A percentile compares a stretch with the other conserved stretches of the same genome.
Evolutionary conservation across 2,888 invertebrate species (phyloP).

Genomic region (Noctua janthe): DNA sequence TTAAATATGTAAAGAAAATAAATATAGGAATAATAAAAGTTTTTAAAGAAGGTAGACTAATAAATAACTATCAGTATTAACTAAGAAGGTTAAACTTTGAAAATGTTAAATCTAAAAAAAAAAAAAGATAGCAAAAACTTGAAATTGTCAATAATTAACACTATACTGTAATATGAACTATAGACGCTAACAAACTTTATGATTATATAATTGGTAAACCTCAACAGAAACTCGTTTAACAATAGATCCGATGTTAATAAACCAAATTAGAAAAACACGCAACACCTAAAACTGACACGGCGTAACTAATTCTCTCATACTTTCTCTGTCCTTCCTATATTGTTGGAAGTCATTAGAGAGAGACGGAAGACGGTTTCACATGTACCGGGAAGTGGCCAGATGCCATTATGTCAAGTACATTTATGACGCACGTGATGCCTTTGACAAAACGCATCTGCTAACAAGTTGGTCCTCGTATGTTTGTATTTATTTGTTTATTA

Average conservation of each 20-base stretch:
- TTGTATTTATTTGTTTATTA: constrained; percentile 51
- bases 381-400: constrained; percentile 63
- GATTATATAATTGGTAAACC: constrained; percentile 31
- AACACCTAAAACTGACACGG: constrained; percentile 29
- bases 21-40: no score
- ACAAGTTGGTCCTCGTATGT: constrained; percentile 62
- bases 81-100: constrained; percentile 8
- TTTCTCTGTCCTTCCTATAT: constrained; percentile 58
- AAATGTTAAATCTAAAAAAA: not conserved
- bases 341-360: constrained; percentile 43
- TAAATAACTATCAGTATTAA: not conserved
- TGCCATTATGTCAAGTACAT: constrained; percentile 75
- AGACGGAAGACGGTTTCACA: constrained; percentile 52
- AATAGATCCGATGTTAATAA: constrained; percentile 48
- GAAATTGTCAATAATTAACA: constrained; percentile 35
- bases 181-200: constrained; percentile 39
- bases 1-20: no score
- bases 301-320: constrained; percentile 39
- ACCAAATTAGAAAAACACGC: constrained; percentile 33
- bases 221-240: constrained; percentile 18
- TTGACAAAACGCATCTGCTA: constrained; percentile 73
- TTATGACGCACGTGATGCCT: constrained; percentile 76
- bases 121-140: not conserved
- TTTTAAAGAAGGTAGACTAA: not conserved
- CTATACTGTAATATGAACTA: constrained; percentile 10